Conservation (phyloP, 2,797 vertebrate genomes). For the Enteromius trimaculatus region DNA sequence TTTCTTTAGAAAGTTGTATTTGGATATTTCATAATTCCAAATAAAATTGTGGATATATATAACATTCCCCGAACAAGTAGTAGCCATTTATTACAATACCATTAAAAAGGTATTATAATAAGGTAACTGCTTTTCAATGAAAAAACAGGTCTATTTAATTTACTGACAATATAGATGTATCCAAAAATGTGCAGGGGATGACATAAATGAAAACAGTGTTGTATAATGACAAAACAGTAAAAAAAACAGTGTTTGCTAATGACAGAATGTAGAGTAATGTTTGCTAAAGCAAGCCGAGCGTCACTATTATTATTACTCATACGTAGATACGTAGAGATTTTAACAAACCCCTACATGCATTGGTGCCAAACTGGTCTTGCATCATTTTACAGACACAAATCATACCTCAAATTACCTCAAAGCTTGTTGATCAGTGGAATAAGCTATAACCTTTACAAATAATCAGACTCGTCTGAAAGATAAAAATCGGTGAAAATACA, state of each 20-base stretch:
- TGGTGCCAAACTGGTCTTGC: background rate
- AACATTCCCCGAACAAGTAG: too few species aligned
- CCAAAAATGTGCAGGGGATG: too few species aligned
- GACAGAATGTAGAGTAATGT: background rate
- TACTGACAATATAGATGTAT: too few species aligned
- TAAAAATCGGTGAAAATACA: background rate
- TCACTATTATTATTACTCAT: background rate
- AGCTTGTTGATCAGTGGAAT: background rate
- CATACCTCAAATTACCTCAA: background rate
- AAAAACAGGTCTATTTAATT: too few species aligned
- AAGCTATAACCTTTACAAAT: background rate
- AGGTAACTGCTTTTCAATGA: too few species aligned
- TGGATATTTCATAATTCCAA: too few species aligned
- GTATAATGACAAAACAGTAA: background rate
- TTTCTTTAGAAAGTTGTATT: too few species aligned
- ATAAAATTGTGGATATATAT: too few species aligned
- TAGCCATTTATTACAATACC: too few species aligned
- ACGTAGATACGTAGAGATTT: background rate
- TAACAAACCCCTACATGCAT: background rate
- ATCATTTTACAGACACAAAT: slow-evolving; percentile 15
- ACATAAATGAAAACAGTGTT: too few species aligned
- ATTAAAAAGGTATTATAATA: too few species aligned
- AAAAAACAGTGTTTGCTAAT: background rate
- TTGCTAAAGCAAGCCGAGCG: background rate
- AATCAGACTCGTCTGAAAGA: background rate